phyloP scores from a whole-genome alignment of 2,113 vertebrate species.

The Hydrolagus affinis region DNA sequence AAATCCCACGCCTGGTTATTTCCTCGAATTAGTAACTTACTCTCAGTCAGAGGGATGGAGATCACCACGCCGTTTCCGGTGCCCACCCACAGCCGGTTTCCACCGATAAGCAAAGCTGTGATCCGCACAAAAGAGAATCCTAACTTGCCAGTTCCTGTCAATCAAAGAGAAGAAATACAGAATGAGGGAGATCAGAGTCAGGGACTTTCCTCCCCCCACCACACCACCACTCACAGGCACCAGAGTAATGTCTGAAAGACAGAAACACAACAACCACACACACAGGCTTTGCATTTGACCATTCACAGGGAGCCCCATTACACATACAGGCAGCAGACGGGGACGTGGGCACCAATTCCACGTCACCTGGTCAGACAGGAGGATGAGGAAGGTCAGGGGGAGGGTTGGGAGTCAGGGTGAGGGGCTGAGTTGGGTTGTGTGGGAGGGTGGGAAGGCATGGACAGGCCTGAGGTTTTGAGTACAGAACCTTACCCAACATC shows the following conservation, averaged over 20 bases:
- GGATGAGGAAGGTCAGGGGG: too few relatives aligned
- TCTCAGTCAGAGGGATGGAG: slow-evolving; percentile 94
- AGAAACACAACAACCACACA: neutral
- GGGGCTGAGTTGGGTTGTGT: too few relatives aligned
- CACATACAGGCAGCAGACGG: too few relatives aligned
- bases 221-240: neutral
- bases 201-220: neutral
- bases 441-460: too few relatives aligned
- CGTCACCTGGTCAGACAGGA: too few relatives aligned
- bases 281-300: too few relatives aligned
- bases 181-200: neutral
- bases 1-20: too few relatives aligned
- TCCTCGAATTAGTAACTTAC: slow-evolving; percentile 56
- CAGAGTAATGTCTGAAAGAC: neutral
- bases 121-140: slow-evolving; percentile 97
- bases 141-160: slow-evolving; percentile 85
- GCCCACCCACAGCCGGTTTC: slow-evolving; percentile 94
- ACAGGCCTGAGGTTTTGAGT: neutral
- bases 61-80: slow-evolving; percentile 96
- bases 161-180: slow-evolving; percentile 27
- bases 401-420: too few relatives aligned
- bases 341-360: too few relatives aligned
- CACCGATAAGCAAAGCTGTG: slow-evolving; percentile 89
- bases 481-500: slow-evolving; percentile 77
- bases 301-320: too few relatives aligned